Conservation (phyloP, 2,797 vertebrate genomes). For the Telmatherina bonti region DNA sequence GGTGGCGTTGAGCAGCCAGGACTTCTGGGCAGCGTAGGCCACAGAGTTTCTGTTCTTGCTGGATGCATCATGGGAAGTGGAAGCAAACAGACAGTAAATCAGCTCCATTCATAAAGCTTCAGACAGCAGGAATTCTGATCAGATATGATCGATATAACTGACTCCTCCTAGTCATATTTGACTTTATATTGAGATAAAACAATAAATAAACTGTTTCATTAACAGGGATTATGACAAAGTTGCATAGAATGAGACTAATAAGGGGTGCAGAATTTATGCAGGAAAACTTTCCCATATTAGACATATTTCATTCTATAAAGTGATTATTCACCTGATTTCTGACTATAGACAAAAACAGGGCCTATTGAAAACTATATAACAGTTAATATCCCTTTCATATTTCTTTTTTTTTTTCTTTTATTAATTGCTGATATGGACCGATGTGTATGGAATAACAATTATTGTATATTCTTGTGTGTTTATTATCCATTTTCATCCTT, state of each 20-base stretch:
- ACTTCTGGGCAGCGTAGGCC: slow-evolving; percentile 97
- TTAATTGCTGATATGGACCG: too few species aligned
- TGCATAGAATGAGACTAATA: not conserved
- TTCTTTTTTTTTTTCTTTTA: too few species aligned
- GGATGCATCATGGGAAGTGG: slow-evolving; percentile 46
- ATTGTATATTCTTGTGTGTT: too few species aligned
- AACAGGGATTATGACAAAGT: too few species aligned
- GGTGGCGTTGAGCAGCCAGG: slow-evolving; percentile 97
- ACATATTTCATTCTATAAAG: too few species aligned
- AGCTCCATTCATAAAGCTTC: slow-evolving; percentile 52
- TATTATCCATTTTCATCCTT: not conserved
- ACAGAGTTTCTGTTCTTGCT: slow-evolving; percentile 95
- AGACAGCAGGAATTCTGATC: slow-evolving; percentile 59
- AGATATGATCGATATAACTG: not conserved
- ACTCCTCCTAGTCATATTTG: not conserved
- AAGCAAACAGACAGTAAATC: slow-evolving; percentile 25
- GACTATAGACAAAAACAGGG: too few species aligned
- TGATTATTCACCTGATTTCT: too few species aligned
- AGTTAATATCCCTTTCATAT: too few species aligned
- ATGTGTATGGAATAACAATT: too few species aligned
- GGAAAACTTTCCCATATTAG: too few species aligned
- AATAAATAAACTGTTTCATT: not conserved
- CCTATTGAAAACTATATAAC: too few species aligned
- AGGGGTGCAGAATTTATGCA: not conserved
- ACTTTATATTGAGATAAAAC: not conserved